Evolutionary conservation across 2,113 vertebrate species (phyloP).

Genomic region (Thalassarche chlororhynchos): DNA sequence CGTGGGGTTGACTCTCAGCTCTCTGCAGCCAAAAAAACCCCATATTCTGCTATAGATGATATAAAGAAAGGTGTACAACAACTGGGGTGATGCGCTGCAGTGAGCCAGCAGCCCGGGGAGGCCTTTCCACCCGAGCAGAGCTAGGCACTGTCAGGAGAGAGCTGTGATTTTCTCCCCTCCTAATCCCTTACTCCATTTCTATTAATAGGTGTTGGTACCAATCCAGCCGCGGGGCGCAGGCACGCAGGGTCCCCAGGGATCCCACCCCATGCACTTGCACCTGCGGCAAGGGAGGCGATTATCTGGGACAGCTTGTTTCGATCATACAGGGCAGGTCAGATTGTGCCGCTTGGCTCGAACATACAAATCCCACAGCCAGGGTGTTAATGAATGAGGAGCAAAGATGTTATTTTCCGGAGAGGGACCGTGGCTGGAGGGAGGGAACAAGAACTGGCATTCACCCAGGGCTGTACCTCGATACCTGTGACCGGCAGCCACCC

Average conservation of each 20-base stretch:
- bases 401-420: background rate
- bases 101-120: background rate
- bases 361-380: background rate
- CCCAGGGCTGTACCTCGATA: background rate
- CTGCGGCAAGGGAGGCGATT: background rate
- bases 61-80: background rate
- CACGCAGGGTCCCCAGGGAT: accelerated
- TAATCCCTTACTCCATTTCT: background rate
- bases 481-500: background rate
- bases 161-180: background rate
- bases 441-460: background rate
- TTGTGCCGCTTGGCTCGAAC: background rate
- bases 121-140: accelerated
- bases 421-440: accelerated
- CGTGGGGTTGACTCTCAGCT: background rate
- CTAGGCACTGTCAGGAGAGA: background rate
- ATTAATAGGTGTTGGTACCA: background rate
- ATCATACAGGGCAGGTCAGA: background rate
- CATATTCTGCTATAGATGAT: background rate
- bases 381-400: background rate
- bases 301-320: background rate
- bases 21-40: background rate
- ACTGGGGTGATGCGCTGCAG: too few relatives aligned
- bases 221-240: background rate
- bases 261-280: background rate